Evolutionary conservation across 2,113 vertebrate species (phyloP).

Genomic region (Pampusana beccarii): DNA sequence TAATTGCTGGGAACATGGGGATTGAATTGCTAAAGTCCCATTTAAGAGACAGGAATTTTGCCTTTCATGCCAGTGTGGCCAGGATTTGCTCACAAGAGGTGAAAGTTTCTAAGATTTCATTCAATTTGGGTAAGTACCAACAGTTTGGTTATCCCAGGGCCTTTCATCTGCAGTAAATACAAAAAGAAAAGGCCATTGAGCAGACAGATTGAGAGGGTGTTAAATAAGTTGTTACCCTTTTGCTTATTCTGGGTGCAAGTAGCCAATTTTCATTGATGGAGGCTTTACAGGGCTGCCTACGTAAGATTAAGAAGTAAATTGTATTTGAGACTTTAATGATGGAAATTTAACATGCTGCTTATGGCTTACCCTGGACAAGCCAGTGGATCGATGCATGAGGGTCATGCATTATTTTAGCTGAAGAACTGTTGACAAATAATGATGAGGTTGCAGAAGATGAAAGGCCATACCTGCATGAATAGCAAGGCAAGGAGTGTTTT

Average conservation of each 20-base stretch:
- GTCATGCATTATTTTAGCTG: not conserved
- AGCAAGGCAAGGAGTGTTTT: not conserved
- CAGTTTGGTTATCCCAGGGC: slow-evolving; percentile 26
- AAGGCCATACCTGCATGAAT: not conserved
- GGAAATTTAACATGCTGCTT: not conserved
- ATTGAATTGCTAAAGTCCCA: slow-evolving; percentile 34
- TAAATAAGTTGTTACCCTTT: slow-evolving; percentile 29
- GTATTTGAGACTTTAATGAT: not conserved
- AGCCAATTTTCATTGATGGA: not conserved
- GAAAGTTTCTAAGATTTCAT: slow-evolving; percentile 28
- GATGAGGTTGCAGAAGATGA: not conserved
- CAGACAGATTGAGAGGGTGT: slow-evolving; percentile 3
- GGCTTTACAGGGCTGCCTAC: not conserved
- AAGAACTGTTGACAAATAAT: not conserved
- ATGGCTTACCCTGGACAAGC: not conserved
- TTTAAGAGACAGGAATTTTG: not conserved
- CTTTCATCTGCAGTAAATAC: slow-evolving; percentile 25
- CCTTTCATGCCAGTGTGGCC: not conserved
- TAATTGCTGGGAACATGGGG: slow-evolving; percentile 27
- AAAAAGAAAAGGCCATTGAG: slow-evolving; percentile 37
- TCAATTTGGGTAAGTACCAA: slow-evolving; percentile 39
- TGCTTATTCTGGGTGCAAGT: not conserved
- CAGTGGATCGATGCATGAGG: not conserved
- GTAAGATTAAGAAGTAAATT: not conserved
- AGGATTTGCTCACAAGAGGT: not conserved